Percentiles rank a stretch among this genome's conserved stretches.
These are phyloP conservation scores for Callipepla squamata DNA, from an alignment of 2,113 vertebrate genomes.

Conservation along the genomic window DNA sequence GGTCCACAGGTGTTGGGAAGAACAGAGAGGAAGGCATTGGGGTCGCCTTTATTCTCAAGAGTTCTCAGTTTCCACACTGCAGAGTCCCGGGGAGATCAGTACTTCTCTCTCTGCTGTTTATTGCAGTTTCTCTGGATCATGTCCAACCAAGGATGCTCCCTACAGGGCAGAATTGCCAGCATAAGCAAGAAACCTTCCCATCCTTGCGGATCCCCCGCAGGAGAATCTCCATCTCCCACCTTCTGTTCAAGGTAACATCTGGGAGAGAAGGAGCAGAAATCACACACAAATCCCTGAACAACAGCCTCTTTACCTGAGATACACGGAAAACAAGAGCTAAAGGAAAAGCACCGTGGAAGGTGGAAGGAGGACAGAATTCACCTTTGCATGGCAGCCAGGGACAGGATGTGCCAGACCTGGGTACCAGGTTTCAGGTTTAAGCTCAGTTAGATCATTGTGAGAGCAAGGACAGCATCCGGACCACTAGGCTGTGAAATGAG, in stretches of 20 bases:
- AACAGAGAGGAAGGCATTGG: not conserved
- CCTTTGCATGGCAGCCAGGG: not conserved
- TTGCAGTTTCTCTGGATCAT: not conserved
- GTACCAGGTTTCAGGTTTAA: slow-evolving; percentile 5
- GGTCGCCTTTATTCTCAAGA: not conserved
- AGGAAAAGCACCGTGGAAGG: not conserved
- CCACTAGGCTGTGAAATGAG: not conserved
- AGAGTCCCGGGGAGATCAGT: not conserved
- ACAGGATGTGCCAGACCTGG: not conserved
- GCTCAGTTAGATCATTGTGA: not conserved
- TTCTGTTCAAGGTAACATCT: not conserved
- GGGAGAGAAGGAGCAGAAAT: not conserved
- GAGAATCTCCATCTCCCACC: not conserved
- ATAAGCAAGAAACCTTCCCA: not conserved
- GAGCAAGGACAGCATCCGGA: not conserved
- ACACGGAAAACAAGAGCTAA: not conserved
- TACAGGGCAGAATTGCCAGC: not conserved
- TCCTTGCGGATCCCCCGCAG: not conserved
- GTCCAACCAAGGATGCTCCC: not conserved
- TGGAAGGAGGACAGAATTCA: not conserved
- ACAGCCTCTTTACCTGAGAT: not conserved
- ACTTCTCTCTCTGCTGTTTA: not conserved
- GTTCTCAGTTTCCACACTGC: not conserved
- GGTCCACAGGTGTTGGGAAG: not conserved
- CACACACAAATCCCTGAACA: not conserved